phyloP scores from a whole-genome alignment of 2,113 vertebrate species.

The Pseudorectes ferrugineus region DNA sequence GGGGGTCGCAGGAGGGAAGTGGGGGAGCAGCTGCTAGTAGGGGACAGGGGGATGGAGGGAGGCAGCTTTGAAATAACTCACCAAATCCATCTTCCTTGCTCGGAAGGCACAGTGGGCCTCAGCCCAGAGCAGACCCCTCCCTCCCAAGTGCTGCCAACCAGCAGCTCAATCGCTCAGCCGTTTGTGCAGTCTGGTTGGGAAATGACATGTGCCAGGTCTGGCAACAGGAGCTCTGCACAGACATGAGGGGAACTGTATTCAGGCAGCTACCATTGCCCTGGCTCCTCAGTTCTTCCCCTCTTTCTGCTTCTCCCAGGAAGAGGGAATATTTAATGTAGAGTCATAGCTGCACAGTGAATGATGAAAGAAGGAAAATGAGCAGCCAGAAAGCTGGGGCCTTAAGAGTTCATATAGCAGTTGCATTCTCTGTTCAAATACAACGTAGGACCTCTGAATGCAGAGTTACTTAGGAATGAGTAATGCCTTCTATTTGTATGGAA shows the following conservation, averaged over 20 bases:
- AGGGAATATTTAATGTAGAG: background rate
- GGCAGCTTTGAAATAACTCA: background rate
- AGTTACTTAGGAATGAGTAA: background rate
- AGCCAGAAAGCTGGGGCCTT: background rate
- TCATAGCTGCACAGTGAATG: too few species aligned
- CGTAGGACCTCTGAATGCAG: background rate
- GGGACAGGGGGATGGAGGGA: background rate
- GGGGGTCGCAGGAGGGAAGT: fast-evolving
- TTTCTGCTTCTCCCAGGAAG: background rate
- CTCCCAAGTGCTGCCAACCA: background rate
- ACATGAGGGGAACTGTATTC: fast-evolving
- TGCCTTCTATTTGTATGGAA: background rate
- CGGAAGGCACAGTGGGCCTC: fast-evolving
- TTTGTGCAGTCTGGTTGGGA: background rate
- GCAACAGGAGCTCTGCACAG: background rate
- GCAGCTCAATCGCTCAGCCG: background rate
- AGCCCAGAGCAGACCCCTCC: background rate
- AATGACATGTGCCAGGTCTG: background rate
- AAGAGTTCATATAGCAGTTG: background rate
- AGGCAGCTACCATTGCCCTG: background rate
- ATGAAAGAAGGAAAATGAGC: background rate
- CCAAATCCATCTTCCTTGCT: background rate
- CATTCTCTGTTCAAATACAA: background rate
- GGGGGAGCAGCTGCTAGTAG: background rate
- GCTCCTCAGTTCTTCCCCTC: background rate